phyloP scores from a whole-genome alignment of 2,888 invertebrate genomes.

The Dryomyza anilis region DNA sequence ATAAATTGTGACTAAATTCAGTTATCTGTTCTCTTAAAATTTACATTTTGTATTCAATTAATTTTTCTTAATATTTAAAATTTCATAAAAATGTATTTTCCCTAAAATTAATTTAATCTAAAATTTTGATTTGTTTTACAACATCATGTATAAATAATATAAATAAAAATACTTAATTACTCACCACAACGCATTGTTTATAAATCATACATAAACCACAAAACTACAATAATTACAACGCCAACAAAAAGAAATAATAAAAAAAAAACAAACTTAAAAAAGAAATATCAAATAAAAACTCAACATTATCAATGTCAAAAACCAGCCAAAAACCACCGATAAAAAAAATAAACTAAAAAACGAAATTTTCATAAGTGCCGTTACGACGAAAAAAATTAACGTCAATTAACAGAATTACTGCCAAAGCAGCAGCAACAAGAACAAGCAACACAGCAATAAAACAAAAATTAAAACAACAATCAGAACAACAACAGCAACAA shows the following conservation, averaged over 20 bases:
- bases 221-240: neutral
- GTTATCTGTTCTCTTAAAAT: too few relatives aligned
- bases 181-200: too few relatives aligned
- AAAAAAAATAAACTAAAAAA: neutral
- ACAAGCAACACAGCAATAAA: neutral
- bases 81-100: too few relatives aligned
- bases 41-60: too few relatives aligned
- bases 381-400: neutral
- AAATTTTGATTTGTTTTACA: too few relatives aligned
- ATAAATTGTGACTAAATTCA: too few relatives aligned
- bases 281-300: conserved; percentile 2
- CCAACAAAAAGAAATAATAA: neutral
- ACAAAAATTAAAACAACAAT: neutral
- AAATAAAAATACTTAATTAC: too few relatives aligned
- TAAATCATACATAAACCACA: too few relatives aligned
- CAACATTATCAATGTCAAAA: neutral
- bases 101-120: too few relatives aligned
- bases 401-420: neutral
- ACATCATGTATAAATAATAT: too few relatives aligned
- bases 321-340: neutral
- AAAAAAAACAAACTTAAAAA: neutral
- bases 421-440: neutral
- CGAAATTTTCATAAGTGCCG: neutral
- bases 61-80: too few relatives aligned
- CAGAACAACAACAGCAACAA: neutral